Percentiles rank a stretch among this genome's conserved stretches.
These are phyloP conservation scores for Arnoldichthys spilopterus DNA, from an alignment of 2,797 vertebrate genomes.

Conservation along the genomic window DNA sequence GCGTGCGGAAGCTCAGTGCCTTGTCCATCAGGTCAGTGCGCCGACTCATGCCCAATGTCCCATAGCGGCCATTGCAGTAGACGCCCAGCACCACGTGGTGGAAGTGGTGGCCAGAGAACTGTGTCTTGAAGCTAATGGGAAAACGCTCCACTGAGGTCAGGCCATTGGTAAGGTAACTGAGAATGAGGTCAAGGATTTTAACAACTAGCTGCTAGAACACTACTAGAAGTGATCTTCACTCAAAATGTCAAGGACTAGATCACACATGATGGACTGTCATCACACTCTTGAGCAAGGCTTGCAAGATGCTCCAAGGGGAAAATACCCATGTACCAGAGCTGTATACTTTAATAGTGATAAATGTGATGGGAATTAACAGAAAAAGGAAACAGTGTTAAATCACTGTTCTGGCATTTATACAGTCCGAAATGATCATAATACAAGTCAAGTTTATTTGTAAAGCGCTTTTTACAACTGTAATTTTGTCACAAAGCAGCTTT, in stretches of 20 bases:
- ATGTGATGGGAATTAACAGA: not conserved
- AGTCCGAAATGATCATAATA: not conserved
- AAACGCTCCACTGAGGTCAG: slow-evolving; percentile 92
- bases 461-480: too few relatives aligned
- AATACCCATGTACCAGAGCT: too few relatives aligned
- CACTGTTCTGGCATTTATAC: not conserved
- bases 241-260: not conserved
- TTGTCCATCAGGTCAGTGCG: slow-evolving; percentile 96
- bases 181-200: slow-evolving; percentile 28
- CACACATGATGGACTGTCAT: not conserved
- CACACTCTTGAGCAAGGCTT: not conserved
- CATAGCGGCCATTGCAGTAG: slow-evolving; percentile 91
- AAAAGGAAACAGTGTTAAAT: not conserved
- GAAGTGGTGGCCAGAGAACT: slow-evolving; percentile 95
- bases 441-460: too few relatives aligned
- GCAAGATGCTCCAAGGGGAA: not conserved
- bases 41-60: slow-evolving; percentile 94
- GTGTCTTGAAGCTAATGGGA: slow-evolving; percentile 98
- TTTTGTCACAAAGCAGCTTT: too few relatives aligned
- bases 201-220: not conserved
- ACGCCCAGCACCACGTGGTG: slow-evolving; percentile 95
- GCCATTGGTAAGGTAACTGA: slow-evolving; percentile 94
- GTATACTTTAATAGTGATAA: too few relatives aligned
- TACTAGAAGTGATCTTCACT: not conserved
- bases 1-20: slow-evolving; percentile 88